phyloP scores from a whole-genome alignment of 2,888 invertebrate species.

The Matsumyia berberina region DNA sequence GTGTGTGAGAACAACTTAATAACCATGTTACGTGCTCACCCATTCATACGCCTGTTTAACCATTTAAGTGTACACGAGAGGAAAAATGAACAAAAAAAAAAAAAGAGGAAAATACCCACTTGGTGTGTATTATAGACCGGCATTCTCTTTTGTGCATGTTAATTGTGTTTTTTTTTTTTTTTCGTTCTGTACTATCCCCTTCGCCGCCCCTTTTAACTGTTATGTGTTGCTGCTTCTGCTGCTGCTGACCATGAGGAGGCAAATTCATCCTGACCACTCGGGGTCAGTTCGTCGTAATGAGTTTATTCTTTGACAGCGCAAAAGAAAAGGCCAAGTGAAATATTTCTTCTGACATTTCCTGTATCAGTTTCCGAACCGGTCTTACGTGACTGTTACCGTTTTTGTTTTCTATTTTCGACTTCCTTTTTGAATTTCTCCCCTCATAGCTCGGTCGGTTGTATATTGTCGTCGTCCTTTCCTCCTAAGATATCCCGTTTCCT shows the following conservation, averaged over 20 bases:
- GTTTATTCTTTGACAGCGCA: slow-evolving; percentile 45
- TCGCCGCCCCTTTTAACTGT: not conserved
- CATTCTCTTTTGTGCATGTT: slow-evolving; percentile 63
- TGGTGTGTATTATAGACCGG: slow-evolving; percentile 34
- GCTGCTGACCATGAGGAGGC: slow-evolving; percentile 26
- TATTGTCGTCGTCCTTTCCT: slow-evolving; percentile 52
- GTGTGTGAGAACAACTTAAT: slow-evolving; percentile 75
- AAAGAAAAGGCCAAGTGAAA: slow-evolving; percentile 1
- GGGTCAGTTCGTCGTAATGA: slow-evolving; percentile 52
- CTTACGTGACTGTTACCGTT: slow-evolving; percentile 63
- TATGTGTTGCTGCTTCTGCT: no score
- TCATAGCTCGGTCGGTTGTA: not conserved
- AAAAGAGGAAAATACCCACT: slow-evolving; percentile 35
- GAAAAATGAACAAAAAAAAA: slow-evolving; percentile 8
- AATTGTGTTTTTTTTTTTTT: slow-evolving; percentile 49
- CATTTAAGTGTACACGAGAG: slow-evolving; percentile 59
- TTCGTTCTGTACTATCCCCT: no score
- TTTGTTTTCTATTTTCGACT: slow-evolving; percentile 21
- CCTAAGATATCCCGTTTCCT: slow-evolving; percentile 49
- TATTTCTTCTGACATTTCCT: slow-evolving; percentile 58
- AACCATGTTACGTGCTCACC: slow-evolving; percentile 72
- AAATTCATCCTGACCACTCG: slow-evolving; percentile 48
- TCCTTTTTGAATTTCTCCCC: slow-evolving; percentile 32
- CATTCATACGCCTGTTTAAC: slow-evolving; percentile 73
- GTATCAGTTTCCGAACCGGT: slow-evolving; percentile 73